These are phyloP conservation scores for Mastacembelus armatus DNA, from an alignment of 2,797 vertebrate species.

Conservation along the genomic window DNA sequence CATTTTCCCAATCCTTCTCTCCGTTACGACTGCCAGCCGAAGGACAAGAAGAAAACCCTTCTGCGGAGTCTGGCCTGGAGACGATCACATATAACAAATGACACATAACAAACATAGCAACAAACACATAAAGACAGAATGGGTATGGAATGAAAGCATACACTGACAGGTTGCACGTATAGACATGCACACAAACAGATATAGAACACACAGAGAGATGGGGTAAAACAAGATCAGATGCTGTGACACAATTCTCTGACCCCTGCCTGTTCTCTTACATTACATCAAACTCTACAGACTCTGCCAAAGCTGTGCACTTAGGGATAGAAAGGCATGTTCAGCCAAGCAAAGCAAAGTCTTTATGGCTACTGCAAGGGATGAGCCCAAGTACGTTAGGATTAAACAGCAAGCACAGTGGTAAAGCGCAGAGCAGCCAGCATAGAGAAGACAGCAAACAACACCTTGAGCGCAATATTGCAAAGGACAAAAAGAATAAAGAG, in stretches of 20 bases:
- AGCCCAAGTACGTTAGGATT: constrained; percentile 28
- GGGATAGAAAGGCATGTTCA: constrained; percentile 55
- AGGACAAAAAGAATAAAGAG: constrained; percentile 14
- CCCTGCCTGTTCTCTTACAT: constrained; percentile 60
- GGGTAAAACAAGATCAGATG: constrained; percentile 63
- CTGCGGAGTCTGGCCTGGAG: constrained; percentile 92
- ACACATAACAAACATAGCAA: constrained; percentile 32
- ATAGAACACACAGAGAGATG: constrained; percentile 38
- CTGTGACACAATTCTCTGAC: constrained; percentile 52
- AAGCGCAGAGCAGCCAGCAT: constrained; percentile 51
- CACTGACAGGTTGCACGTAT: constrained; percentile 10
- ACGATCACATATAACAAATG: constrained; percentile 41
- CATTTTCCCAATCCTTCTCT: constrained; percentile 98
- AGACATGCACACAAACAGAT: constrained; percentile 45
- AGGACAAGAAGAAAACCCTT: constrained; percentile 92
- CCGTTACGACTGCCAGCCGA: constrained; percentile 91
- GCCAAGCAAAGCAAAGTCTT: constrained; percentile 68
- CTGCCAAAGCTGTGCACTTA: constrained; percentile 30
- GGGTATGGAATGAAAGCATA: not conserved
- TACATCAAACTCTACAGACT: constrained; percentile 45
- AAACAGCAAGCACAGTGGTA: constrained; percentile 43
- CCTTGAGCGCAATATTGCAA: constrained; percentile 35
- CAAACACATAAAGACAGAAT: constrained; percentile 14
- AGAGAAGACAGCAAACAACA: constrained; percentile 46
- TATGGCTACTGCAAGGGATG: constrained; percentile 36